Evolutionary conservation across 1,140 invertebrate genomes (phyloP).

Genomic region (Nephila pilipes): DNA sequence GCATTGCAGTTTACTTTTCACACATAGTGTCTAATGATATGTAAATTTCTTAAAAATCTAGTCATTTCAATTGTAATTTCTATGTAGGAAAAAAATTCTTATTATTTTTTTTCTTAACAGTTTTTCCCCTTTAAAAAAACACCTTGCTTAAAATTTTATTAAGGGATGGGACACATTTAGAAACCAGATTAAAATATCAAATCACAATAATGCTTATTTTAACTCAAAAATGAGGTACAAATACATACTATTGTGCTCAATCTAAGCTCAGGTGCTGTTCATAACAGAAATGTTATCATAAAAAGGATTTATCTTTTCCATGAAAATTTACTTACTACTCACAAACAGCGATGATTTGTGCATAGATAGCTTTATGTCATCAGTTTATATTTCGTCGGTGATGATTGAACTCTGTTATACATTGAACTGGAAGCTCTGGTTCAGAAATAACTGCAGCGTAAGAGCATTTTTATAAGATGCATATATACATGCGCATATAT

Average conservation of each 20-base stretch:
- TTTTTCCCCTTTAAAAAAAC: slow-evolving; percentile 27
- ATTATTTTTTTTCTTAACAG: background rate
- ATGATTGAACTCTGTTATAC: slow-evolving; percentile 1
- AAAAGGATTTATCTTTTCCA: slow-evolving; percentile 70
- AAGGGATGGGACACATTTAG: slow-evolving; percentile 29
- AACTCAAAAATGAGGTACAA: slow-evolving; percentile 70
- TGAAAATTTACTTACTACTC: slow-evolving; percentile 53
- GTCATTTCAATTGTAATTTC: slow-evolving; percentile 26
- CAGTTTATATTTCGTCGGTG: slow-evolving; percentile 64
- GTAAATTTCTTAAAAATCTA: background rate
- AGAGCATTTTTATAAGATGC: slow-evolving; percentile 53
- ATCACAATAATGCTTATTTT: slow-evolving; percentile 49
- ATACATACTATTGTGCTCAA: slow-evolving; percentile 70
- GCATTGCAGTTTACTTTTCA: slow-evolving; percentile 33
- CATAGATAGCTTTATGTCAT: slow-evolving; percentile 69
- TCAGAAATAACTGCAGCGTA: slow-evolving; percentile 13
- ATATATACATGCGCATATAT: slow-evolving; percentile 51
- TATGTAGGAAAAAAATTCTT: slow-evolving; percentile 34
- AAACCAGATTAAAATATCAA: slow-evolving; percentile 49
- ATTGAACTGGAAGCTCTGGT: slow-evolving; percentile 45
- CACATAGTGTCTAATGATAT: background rate
- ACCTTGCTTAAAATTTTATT: slow-evolving; percentile 36
- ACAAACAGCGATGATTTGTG: slow-evolving; percentile 34
- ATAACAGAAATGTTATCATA: slow-evolving; percentile 72
- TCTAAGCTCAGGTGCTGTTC: slow-evolving; percentile 75